Percentiles rank a stretch among this genome's conserved stretches.
Conservation (phyloP, 1,140 invertebrate species). For the Steinernema khuongi region DNA sequence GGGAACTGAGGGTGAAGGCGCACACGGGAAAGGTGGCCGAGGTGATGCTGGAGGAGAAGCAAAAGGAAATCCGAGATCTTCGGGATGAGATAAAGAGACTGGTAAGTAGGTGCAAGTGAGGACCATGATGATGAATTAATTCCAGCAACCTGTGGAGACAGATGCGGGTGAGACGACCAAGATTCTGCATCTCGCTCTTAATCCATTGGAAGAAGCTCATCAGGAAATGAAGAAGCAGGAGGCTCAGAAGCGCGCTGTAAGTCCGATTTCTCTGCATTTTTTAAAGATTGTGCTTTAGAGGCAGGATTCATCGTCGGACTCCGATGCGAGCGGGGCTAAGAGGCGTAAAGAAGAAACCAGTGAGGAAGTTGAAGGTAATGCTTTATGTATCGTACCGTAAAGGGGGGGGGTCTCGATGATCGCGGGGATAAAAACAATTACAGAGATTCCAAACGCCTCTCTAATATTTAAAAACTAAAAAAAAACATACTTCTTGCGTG, state of each 20-base stretch:
- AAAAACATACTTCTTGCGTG: no score
- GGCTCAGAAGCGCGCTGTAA: neutral
- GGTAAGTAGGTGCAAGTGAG: neutral
- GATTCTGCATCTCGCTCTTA: neutral
- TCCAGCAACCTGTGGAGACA: neutral
- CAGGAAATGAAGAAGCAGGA: neutral
- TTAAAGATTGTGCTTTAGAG: neutral
- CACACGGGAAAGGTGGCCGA: neutral
- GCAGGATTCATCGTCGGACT: neutral
- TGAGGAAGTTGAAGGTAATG: no score
- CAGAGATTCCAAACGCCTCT: no score
- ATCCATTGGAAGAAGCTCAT: neutral
- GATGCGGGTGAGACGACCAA: neutral
- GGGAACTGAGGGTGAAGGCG: neutral
- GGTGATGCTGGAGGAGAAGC: neutral
- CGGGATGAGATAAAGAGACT: neutral
- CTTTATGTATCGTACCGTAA: no score
- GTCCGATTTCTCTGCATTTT: neutral
- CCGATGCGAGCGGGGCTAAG: neutral
- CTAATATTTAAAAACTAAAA: no score
- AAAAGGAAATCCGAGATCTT: neutral
- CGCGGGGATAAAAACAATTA: no score
- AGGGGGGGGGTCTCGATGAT: no score
- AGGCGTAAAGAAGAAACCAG: no score
- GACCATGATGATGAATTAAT: neutral